Conservation (phyloP, 2,888 invertebrate genomes). For the Drosophila mayaguana region DNA sequence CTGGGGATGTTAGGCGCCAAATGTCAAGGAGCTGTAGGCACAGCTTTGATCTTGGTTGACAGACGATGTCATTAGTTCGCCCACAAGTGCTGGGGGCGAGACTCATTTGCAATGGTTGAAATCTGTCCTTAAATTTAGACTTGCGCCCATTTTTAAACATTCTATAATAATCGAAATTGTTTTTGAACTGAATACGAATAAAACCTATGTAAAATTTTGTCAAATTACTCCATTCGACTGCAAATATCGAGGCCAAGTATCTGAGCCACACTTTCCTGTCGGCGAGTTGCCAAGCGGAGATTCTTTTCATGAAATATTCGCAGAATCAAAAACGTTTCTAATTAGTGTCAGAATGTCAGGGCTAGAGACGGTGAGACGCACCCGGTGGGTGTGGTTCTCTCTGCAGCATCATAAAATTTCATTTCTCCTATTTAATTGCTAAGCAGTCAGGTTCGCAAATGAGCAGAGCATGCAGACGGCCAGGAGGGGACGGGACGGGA, state of each 20-base stretch:
- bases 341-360: conserved; percentile 32
- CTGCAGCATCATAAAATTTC: conserved; percentile 61
- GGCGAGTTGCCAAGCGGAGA: conserved; percentile 10
- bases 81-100: conserved; percentile 35
- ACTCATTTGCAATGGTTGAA: conserved; percentile 16
- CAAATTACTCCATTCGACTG: neutral
- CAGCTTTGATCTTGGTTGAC: conserved; percentile 70
- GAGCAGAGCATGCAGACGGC: conserved; percentile 27
- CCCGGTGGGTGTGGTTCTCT: conserved; percentile 38
- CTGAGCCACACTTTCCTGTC: conserved; percentile 1
- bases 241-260: neutral
- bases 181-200: too few relatives aligned
- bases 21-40: conserved; percentile 65
- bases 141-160: neutral
- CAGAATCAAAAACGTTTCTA: conserved; percentile 21
- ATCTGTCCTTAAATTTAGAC: neutral
- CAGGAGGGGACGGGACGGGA: neutral
- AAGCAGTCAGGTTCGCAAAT: conserved; percentile 51
- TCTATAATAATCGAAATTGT: neutral
- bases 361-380: conserved; percentile 7
- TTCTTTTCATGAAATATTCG: conserved; percentile 30
- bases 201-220: too few relatives aligned
- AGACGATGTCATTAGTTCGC: conserved; percentile 30
- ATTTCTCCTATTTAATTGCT: conserved; percentile 72
- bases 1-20: conserved; percentile 45